phyloP scores from a whole-genome alignment of 2,888 invertebrate genomes.

The Platypus cylindrus region DNA sequence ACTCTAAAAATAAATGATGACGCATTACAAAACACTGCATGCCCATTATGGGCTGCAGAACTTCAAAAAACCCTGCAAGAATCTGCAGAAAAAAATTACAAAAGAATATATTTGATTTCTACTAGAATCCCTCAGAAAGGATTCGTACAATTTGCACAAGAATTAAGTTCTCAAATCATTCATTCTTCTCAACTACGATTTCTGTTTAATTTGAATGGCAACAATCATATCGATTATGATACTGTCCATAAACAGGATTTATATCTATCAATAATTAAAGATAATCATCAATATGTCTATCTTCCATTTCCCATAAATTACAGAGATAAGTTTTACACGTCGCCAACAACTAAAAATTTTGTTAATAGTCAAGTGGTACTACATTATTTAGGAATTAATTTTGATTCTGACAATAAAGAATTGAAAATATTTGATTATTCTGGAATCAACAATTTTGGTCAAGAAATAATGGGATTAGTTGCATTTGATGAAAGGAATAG shows the following conservation, averaged over 20 bases:
- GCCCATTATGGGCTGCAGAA: conserved; percentile 27
- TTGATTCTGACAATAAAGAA: conserved; percentile 20
- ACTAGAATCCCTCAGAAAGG: conserved; percentile 29
- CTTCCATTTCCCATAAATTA: conserved; percentile 25
- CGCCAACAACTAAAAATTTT: conserved; percentile 15
- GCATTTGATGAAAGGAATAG: conserved; percentile 26
- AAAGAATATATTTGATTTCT: conserved; percentile 25
- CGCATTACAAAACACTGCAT: conserved; percentile 23
- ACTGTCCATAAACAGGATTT: conserved; percentile 57
- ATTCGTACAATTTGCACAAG: conserved; percentile 25
- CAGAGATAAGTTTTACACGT: conserved; percentile 21
- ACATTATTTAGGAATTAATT: conserved; percentile 29
- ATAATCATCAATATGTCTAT: conserved; percentile 32
- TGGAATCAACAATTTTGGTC: conserved; percentile 35
- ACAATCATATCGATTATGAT: conserved; percentile 49
- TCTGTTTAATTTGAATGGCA: conserved; percentile 47
- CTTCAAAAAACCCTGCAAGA: conserved; percentile 20
- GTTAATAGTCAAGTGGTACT: conserved; percentile 22
- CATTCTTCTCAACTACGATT: conserved; percentile 23
- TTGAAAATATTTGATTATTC: conserved; percentile 32
- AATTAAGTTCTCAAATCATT: conserved; percentile 20
- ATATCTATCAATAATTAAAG: conserved; percentile 60
- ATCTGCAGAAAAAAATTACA: conserved; percentile 16
- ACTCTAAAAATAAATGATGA: conserved; percentile 25
- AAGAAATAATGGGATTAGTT: conserved; percentile 56